Conservation (phyloP, 2,113 vertebrate species). For the Channa argus region DNA sequence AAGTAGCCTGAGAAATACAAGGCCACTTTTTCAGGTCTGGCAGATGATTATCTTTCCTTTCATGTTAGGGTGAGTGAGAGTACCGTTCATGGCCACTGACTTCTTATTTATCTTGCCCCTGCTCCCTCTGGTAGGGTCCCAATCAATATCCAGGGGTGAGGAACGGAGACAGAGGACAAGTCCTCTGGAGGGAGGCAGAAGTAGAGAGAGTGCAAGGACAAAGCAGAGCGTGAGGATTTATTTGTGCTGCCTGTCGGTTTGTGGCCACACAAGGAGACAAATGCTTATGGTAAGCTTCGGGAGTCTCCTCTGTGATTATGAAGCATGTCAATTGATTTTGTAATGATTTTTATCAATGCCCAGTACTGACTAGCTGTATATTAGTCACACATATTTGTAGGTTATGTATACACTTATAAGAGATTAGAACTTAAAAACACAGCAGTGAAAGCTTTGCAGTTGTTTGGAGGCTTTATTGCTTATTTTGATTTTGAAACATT, state of each 20-base stretch:
- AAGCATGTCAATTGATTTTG: constrained; percentile 65
- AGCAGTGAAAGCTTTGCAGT: constrained; percentile 31
- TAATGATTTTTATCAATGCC: constrained; percentile 65
- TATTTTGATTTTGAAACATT: constrained; percentile 33
- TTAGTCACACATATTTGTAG: constrained; percentile 48
- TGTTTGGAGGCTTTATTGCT: constrained; percentile 41
- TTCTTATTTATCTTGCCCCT: constrained; percentile 78
- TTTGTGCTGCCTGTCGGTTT: constrained; percentile 61
- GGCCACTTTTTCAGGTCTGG: constrained; percentile 39
- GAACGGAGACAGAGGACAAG: constrained; percentile 73
- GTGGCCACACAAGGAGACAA: constrained; percentile 66
- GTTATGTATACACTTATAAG: constrained; percentile 47
- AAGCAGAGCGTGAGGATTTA: constrained; percentile 65
- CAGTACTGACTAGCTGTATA: constrained; percentile 43
- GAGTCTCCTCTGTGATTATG: constrained; percentile 62
- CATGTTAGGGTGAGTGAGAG: constrained; percentile 68
- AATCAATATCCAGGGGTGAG: constrained; percentile 77
- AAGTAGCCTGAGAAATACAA: constrained; percentile 34
- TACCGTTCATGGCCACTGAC: constrained; percentile 74
- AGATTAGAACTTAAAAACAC: constrained; percentile 48
- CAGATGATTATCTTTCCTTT: constrained; percentile 66
- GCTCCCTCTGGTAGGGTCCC: constrained; percentile 64
- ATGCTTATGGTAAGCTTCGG: constrained; percentile 61
- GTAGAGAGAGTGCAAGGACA: constrained; percentile 57
- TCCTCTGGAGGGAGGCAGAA: constrained; percentile 55